phyloP scores from a whole-genome alignment of 2,797 vertebrate genomes.

The Acrossocheilus wenchowensis region DNA sequence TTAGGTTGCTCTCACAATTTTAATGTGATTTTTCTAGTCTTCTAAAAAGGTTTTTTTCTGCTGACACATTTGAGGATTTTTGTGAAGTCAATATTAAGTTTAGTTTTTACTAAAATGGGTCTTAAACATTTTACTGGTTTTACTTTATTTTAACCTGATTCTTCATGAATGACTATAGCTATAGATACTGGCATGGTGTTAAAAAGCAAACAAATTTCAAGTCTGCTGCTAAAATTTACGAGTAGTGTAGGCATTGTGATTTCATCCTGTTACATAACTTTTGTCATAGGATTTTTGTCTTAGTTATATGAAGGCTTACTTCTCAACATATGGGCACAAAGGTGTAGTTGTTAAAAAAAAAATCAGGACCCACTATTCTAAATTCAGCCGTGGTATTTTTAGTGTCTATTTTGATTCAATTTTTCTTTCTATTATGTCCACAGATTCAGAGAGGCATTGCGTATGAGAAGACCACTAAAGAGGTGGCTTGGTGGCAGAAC shows the following conservation, averaged over 20 bases:
- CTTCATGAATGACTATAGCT: background rate
- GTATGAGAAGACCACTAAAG: conserved; percentile 78
- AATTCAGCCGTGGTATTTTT: background rate
- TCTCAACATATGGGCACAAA: too few species aligned
- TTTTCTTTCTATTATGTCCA: background rate
- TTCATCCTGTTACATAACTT: background rate
- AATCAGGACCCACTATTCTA: background rate
- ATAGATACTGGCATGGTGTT: background rate
- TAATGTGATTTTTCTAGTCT: background rate
- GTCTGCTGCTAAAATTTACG: background rate
- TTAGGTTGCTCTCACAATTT: background rate
- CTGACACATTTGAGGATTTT: background rate
- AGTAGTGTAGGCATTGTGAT: too few species aligned
- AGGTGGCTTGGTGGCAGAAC: conserved; percentile 84
- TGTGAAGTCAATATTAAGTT: background rate
- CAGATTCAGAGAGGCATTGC: conserved; percentile 88
- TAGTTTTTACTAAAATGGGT: background rate
- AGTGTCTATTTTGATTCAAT: background rate
- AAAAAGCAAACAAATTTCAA: background rate
- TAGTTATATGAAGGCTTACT: too few species aligned
- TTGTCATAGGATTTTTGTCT: background rate
- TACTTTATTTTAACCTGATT: background rate
- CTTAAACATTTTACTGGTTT: background rate
- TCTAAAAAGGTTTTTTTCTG: background rate
- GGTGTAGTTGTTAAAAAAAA: background rate